Base-by-base conservation (phyloP, 2,797 vertebrate genomes). In the Clarias pachynema region DNA sequence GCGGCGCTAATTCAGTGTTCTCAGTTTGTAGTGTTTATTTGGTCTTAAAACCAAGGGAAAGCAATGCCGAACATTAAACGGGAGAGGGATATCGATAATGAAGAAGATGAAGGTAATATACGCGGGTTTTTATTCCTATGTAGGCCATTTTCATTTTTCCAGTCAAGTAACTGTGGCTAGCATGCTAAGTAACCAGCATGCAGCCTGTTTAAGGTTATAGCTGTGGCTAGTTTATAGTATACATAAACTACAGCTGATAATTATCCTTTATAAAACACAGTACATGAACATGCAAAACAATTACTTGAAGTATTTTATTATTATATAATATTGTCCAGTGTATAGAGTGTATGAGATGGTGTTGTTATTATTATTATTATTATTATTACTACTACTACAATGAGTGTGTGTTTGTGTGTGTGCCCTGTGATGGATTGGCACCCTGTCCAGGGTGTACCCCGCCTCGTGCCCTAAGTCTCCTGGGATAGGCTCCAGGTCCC, bases 61-160 rank as follows among this genome's bases (percentile, higher is more conserved):
- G 82, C 18, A n/a, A 95, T 94, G 92, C 86, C 93, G 73, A 94
- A 92, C 70, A 20, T 95, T 26, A 96, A 96, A 88, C 90, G 95
- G 49, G 94, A 96, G 87, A 89, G 94, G 78, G 92, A 93, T 15
- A 8, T 84, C 0, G 94, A 95, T 22, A 93, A 94, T 26, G 89
- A 91, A 34, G 93, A 94, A 37, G 93, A 94, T 0, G 89, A 86
- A 79, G 92, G 94, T 93, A 65, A 18, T 84, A 89, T 78, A 5
- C n/a, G 4, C 37, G 0, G 26, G 16, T 15, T 7, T 57, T 1
- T 34, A 22, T 78, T 0, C 26, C 26, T 26, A 59, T 74, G 22
- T n/a, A 20, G 8, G 2, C 3, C 15, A 37, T 1, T 18, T 77
- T 53, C 4, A 65, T 29, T 22, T 4, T 57, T 56, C 1, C 15